Evolutionary conservation across 2,113 vertebrate genomes (phyloP).

Genomic region (Peromyscus californicus): DNA sequence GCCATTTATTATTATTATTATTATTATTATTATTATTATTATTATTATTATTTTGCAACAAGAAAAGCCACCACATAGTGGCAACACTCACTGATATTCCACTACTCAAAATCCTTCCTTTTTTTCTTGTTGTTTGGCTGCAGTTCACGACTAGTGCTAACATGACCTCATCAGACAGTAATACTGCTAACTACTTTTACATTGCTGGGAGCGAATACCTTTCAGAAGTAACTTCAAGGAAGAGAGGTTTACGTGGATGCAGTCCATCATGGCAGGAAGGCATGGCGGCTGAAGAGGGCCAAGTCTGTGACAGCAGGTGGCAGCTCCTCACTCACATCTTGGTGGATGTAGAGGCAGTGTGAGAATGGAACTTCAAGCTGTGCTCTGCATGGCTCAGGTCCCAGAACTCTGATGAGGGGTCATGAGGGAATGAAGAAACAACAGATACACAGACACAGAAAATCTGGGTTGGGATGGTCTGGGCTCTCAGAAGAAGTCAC

Average conservation of each 20-base stretch:
- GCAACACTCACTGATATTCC: conserved; percentile 21
- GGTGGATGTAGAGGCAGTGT: too few species aligned
- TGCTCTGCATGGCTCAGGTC: background rate
- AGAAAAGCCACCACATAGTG: background rate
- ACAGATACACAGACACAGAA: background rate
- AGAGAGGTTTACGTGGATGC: background rate
- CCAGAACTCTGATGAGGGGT: background rate
- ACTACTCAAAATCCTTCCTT: background rate
- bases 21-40: too few species aligned
- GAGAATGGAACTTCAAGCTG: background rate
- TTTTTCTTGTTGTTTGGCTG: conserved; percentile 7
- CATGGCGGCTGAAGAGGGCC: background rate
- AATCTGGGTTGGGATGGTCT: background rate
- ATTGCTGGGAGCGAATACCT: background rate
- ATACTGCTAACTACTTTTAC: background rate
- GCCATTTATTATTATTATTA: background rate
- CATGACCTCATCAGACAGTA: background rate
- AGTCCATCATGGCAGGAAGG: background rate
- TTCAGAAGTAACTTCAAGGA: too few species aligned
- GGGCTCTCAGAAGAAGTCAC: background rate
- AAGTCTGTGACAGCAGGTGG: background rate
- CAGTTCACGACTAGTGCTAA: conserved; percentile 23
- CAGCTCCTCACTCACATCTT: background rate
- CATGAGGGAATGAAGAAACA: background rate
- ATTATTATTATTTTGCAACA: background rate